Conservation (phyloP, 2,113 vertebrate genomes). For the Pomatorhinus ruficollis region DNA sequence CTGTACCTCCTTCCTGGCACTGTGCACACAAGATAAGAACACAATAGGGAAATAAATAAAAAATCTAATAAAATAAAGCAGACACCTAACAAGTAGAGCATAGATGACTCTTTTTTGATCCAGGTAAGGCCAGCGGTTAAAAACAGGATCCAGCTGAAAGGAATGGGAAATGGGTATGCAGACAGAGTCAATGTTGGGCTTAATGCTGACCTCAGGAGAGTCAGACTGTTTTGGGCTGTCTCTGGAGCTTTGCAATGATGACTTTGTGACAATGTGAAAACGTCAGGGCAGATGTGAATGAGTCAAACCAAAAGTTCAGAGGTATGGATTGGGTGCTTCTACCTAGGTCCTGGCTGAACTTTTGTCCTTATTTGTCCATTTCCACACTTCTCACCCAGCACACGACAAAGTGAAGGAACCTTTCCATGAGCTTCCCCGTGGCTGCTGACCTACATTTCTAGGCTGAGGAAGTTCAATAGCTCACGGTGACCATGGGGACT, state of each 20-base stretch:
- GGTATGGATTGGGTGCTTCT: too few species aligned
- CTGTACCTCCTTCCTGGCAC: background rate
- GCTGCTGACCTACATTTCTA: background rate
- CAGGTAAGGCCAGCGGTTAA: background rate
- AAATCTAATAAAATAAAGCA: background rate
- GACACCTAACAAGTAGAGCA: background rate
- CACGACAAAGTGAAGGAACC: fast-evolving
- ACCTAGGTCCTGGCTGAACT: background rate
- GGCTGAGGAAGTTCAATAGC: background rate
- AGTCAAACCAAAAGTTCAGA: background rate
- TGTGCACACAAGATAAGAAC: background rate
- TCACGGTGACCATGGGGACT: fast-evolving
- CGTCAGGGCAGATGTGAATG: too few species aligned
- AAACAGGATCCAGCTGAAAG: background rate
- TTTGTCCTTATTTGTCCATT: background rate
- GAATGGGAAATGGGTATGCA: background rate
- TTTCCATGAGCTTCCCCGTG: background rate
- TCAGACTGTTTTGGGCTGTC: background rate
- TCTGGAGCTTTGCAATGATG: background rate
- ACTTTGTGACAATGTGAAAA: background rate
- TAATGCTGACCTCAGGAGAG: background rate
- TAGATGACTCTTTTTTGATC: background rate
- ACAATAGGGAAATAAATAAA: background rate
- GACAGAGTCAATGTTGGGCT: background rate
- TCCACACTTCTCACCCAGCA: background rate